Conservation (phyloP, 2,888 invertebrate genomes). For the Boloria selene region DNA sequence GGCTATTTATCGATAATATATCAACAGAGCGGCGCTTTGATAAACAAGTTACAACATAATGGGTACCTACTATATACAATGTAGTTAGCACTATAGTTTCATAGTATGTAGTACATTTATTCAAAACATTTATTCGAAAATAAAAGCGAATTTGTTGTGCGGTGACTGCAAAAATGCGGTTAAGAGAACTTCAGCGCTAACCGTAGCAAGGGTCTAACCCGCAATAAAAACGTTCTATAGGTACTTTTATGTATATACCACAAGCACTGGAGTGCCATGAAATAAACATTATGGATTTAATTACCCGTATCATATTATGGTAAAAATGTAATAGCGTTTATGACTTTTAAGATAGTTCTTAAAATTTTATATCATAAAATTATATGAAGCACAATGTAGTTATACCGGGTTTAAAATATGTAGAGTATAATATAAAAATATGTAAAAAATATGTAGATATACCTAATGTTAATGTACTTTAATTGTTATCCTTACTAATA, state of each 20-base stretch:
- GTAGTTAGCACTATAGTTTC: not conserved
- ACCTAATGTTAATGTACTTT: too few relatives aligned
- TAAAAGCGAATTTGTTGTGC: conserved; percentile 1
- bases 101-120: not conserved
- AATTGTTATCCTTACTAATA: too few relatives aligned
- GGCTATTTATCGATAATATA: conserved; percentile 30
- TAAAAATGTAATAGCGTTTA: not conserved
- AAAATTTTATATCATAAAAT: not conserved
- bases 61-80: not conserved
- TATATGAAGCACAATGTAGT: too few relatives aligned
- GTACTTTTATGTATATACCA: not conserved
- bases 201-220: conserved; percentile 10
- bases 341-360: not conserved
- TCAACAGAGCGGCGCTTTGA: conserved; percentile 1
- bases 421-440: too few relatives aligned
- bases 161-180: conserved; percentile 5
- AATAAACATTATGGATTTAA: conserved; percentile 12
- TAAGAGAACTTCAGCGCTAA: conserved; percentile 13
- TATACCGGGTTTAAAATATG: too few relatives aligned
- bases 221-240: conserved; percentile 2
- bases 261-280: conserved; percentile 1
- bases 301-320: conserved; percentile 1
- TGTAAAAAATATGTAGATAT: too few relatives aligned
- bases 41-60: conserved; percentile 2
- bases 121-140: not conserved